phyloP scores from a whole-genome alignment of 2,888 invertebrate species.

The Corythucha ciliata region DNA sequence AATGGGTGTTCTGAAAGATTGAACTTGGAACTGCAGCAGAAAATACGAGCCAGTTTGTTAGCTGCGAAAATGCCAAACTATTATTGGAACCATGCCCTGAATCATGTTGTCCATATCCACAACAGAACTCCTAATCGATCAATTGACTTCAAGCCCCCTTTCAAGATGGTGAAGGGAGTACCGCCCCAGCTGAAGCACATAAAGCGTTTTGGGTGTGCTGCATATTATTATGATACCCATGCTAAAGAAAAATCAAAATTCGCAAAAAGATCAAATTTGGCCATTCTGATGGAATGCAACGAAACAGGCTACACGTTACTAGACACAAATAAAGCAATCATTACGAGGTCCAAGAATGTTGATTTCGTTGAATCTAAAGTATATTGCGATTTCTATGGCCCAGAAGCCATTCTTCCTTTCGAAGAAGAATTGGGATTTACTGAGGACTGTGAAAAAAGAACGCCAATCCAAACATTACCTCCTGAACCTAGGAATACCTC shows the following conservation, averaged over 20 bases:
- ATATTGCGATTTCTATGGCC: background rate
- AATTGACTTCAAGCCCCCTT: constrained; percentile 4
- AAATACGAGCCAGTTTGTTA: constrained; percentile 2
- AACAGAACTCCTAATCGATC: constrained; percentile 11
- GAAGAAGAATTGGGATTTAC: no score
- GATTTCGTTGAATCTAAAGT: constrained; percentile 1
- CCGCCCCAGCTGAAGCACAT: background rate
- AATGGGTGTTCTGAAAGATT: constrained; percentile 3
- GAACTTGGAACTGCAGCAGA: background rate
- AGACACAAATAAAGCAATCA: no score
- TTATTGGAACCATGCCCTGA: constrained; percentile 7
- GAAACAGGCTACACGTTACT: constrained; percentile 6
- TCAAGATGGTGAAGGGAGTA: background rate
- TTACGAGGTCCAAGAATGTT: background rate
- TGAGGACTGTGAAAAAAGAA: no score
- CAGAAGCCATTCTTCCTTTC: background rate
- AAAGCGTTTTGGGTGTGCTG: constrained; percentile 10
- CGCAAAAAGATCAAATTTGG: constrained; percentile 1
- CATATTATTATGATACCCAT: background rate
- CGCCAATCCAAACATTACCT: no score
- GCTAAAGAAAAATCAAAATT: constrained; percentile 1
- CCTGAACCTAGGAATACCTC: no score
- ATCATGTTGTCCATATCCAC: constrained; percentile 3
- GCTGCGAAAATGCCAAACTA: background rate
- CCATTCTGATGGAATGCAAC: background rate